Conservation (phyloP, 2,797 vertebrate genomes). For the Channa striata region DNA sequence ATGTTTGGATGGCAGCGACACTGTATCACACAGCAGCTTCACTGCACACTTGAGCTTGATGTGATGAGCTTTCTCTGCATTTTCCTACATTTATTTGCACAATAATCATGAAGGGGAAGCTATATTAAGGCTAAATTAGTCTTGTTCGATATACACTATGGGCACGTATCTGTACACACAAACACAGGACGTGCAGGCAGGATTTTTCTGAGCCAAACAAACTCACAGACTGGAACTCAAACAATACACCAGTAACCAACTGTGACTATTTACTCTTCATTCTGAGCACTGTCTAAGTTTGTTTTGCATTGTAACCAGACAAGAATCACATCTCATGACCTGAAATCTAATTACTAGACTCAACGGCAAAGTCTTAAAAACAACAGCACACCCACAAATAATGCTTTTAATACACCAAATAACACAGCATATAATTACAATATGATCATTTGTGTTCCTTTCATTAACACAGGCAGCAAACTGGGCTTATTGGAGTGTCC, state of each 20-base stretch:
- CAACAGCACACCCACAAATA: slow-evolving; percentile 20
- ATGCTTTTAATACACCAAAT: slow-evolving; percentile 10
- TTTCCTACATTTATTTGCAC: slow-evolving; percentile 58
- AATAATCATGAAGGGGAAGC: slow-evolving; percentile 47
- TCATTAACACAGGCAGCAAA: slow-evolving; percentile 13
- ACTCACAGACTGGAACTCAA: slow-evolving; percentile 32
- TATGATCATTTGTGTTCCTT: slow-evolving; percentile 28
- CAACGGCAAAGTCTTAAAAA: neutral
- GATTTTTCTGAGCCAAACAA: slow-evolving; percentile 17
- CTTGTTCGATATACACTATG: slow-evolving; percentile 30
- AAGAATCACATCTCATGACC: slow-evolving; percentile 39
- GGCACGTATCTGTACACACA: slow-evolving; percentile 20
- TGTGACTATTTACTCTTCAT: slow-evolving; percentile 63
- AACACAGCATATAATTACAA: slow-evolving; percentile 24
- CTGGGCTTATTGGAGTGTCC: slow-evolving; percentile 30
- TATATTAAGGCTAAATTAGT: slow-evolving; percentile 45
- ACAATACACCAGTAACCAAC: slow-evolving; percentile 49
- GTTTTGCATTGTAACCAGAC: slow-evolving; percentile 22
- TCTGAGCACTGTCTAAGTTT: slow-evolving; percentile 44
- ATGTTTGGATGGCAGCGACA: neutral
- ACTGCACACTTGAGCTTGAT: neutral
- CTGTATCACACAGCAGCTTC: neutral
- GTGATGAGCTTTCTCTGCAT: slow-evolving; percentile 36
- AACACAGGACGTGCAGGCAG: slow-evolving; percentile 15
- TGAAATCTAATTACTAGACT: slow-evolving; percentile 40